These are phyloP conservation scores for Peromyscus leucopus DNA, from an alignment of 2,113 vertebrate species.

Conservation along the genomic window DNA sequence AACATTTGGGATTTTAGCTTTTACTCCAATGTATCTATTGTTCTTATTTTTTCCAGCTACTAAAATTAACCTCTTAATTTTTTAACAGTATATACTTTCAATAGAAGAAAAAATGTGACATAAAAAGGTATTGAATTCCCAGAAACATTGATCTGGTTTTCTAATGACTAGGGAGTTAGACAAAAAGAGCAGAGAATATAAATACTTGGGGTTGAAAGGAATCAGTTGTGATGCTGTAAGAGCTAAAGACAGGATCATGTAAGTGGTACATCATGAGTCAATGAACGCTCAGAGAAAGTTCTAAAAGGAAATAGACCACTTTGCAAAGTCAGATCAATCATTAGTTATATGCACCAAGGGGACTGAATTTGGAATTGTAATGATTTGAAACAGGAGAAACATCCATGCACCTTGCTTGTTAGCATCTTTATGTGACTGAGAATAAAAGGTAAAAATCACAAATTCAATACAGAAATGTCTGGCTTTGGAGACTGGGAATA, in stretches of 20 bases:
- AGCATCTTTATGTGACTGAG: not conserved
- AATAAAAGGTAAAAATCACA: not conserved
- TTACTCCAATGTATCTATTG: not conserved
- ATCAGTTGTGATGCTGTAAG: not conserved
- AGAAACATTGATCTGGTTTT: not conserved
- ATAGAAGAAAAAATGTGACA: not conserved
- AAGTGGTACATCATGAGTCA: not conserved
- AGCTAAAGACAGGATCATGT: not conserved
- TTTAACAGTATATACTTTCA: not conserved
- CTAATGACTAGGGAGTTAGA: not conserved
- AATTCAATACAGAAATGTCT: not conserved
- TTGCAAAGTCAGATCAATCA: not conserved
- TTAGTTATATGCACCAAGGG: not conserved
- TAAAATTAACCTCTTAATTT: not conserved
- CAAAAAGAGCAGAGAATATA: not conserved
- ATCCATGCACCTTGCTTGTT: not conserved
- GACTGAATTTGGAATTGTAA: conserved; percentile 2
- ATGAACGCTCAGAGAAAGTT: not conserved
- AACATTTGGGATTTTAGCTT: not conserved
- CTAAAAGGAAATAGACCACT: not conserved
- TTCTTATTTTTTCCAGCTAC: not conserved
- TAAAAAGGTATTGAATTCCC: not conserved
- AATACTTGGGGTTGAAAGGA: not conserved
- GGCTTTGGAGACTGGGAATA: not conserved
- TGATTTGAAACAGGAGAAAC: not conserved